Base-by-base conservation (phyloP, 1,140 invertebrate species). In the Watersipora subatra region DNA sequence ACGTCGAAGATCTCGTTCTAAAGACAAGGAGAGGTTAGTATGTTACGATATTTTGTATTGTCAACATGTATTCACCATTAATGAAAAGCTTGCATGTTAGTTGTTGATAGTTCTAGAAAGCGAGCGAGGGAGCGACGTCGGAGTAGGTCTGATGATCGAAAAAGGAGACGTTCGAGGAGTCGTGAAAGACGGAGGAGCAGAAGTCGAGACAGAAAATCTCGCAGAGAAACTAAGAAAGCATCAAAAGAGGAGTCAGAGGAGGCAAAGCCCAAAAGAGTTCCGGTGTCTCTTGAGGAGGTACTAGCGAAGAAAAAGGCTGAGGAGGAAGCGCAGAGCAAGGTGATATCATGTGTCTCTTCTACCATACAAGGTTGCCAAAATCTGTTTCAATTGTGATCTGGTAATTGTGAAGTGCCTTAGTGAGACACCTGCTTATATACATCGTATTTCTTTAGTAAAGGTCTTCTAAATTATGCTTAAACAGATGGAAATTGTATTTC, bases 241-340 rank as follows among this genome's bases (percentile, higher is more conserved):
- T 63, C 28, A 64, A 71, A 58, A 62, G 70, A 64, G 63, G 69
- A 68, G 56, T 0, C 92, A 91, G 78, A 88, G 86, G 66, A 93
- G 94, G 76, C 61, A 0, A 28, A 56, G 55, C 65, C 66, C 25
- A 77, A 77, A 63, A 71, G 72, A 64, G 74, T 78, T 25, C 96
- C 96, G 0, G 80, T 98, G 2, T 97, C 94, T 56, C 82, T 99
- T 24, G 96, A 99, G 79, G 95, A 99, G 79, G 76, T 99, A 29
- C 78, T 99, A 22, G 88, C 92, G 0, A 97, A 96, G 75, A 97
- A 97, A 74, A 95, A 97, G 77, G 91, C 91, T 1, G 93, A 97
- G 77, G 93, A 98, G 80, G 89, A 89, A 71, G 78, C 74, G n/a
- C 65, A 75, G 71, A 90, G 90, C 25, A 86, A 80, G 70, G 75